Conservation (phyloP, 2,113 vertebrate species). For the Neodontobutis hainanensis region DNA sequence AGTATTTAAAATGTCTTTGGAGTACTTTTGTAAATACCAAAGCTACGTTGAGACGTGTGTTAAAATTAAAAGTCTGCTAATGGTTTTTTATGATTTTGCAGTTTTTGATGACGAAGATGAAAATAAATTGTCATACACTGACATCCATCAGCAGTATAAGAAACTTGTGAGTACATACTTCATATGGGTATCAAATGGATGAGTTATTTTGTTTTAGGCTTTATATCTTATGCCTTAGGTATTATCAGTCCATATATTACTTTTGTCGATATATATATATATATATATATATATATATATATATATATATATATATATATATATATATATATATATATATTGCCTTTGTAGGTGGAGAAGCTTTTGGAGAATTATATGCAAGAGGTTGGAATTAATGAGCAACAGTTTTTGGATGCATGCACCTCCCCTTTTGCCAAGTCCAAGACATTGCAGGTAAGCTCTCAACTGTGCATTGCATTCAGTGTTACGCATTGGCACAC, state of each 20-base stretch:
- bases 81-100: conserved; percentile 58
- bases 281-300: too few species aligned
- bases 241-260: background rate
- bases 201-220: background rate
- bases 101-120: conserved; percentile 99
- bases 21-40: background rate
- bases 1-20: background rate
- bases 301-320: too few species aligned
- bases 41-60: background rate
- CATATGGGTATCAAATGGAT: background rate
- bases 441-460: conserved; percentile 86
- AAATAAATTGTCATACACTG: conserved; percentile 95
- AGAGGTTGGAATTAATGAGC: conserved; percentile 96
- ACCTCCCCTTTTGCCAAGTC: conserved; percentile 90
- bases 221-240: background rate
- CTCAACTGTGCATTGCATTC: conserved; percentile 1
- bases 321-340: too few species aligned
- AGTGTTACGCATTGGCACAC: conserved; percentile 8
- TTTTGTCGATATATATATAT: too few species aligned
- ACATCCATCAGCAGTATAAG: conserved; percentile 96
- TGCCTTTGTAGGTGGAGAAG: conserved; percentile 86
- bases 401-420: conserved; percentile 93
- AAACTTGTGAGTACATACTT: conserved; percentile 84
- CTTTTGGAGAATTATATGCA: conserved; percentile 90
- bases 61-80: too few species aligned